Evolutionary conservation across 2,888 invertebrate species (phyloP).

Genomic region (Vandiemenella viatica): DNA sequence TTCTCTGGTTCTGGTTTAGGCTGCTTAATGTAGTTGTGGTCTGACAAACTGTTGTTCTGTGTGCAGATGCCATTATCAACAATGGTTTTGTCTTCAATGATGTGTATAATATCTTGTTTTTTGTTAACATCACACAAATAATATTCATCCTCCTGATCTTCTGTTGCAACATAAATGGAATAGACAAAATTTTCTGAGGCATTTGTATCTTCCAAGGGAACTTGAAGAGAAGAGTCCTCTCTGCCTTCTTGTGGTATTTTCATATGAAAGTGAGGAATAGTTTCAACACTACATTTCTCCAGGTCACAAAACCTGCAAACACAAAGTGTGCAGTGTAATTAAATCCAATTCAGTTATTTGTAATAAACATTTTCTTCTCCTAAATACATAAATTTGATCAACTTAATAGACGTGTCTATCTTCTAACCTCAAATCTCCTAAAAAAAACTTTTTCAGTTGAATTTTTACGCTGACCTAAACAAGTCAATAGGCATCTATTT

Average conservation of each 20-base stretch:
- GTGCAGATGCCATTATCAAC: neutral
- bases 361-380: no score
- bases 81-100: neutral
- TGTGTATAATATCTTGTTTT: neutral
- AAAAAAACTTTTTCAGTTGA: no score
- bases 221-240: neutral
- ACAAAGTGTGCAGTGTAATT: constrained; percentile 10
- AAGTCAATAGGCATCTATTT: no score
- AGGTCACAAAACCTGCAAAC: constrained; percentile 10
- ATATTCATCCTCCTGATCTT: constrained; percentile 2
- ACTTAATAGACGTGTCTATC: no score
- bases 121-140: constrained; percentile 8
- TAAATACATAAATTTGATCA: no score
- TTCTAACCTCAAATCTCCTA: no score
- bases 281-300: neutral
- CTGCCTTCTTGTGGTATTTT: neutral
- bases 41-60: neutral
- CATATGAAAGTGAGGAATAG: neutral
- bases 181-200: neutral
- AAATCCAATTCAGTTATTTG: no score
- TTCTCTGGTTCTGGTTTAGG: no score
- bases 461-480: no score
- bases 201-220: neutral
- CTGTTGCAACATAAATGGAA: constrained; percentile 8
- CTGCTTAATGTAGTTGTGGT: no score